Base-by-base conservation (phyloP, 2,888 invertebrate genomes). In the Coenonympha arcania region DNA sequence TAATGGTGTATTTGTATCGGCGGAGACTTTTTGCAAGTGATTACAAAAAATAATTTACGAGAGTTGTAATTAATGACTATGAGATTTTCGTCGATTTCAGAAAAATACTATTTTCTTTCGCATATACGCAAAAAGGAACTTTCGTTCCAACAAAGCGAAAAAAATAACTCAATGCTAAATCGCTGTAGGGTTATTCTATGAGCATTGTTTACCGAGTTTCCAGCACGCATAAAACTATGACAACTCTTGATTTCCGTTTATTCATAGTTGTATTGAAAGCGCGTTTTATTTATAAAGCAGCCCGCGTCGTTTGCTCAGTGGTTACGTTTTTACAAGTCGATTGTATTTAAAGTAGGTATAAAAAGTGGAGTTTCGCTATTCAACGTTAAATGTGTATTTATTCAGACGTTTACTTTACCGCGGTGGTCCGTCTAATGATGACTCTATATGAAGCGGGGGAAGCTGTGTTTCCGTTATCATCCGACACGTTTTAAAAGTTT, bases 401-500 rank as follows among this genome's bases (percentile, higher is more conserved):
- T 47, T 39, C 39, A 39, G 18, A 20, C 41, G 26, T 33, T 33
- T 42, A n/a, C n/a, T 42, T 48, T 15, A 28, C n/a, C n/a, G 42
- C 41, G 48, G 48, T 36, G 48, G 48, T 48, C 48, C 5, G 36
- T 34, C 41, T 50, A 45, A 46, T 50, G 50, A 50, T 41, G 45
- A 9, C 41, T 50, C 39, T 40, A 46, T 46, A 37, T 34, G 44
- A 44, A 44, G 36, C 44, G 26, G 44, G 24, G 44, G 26, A 33
- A 43, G 31, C 9, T 11, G 34, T 18, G 34, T 16, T 26, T 24
- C 16, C 44, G 19, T 26, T 18, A 1, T 4, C 26, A 6, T 2
- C 33, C 44, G 44, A 2, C 33, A 44, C 34, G 33, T 4, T 4
- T n/a, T 9, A 4, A n/a, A 3, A 26, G 3, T 26, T 26, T 26